A percentile compares a stretch with the other conserved stretches of the same genome.
phyloP scores from a whole-genome alignment of 2,797 vertebrate genomes.

The Acestrorhynchus altus region DNA sequence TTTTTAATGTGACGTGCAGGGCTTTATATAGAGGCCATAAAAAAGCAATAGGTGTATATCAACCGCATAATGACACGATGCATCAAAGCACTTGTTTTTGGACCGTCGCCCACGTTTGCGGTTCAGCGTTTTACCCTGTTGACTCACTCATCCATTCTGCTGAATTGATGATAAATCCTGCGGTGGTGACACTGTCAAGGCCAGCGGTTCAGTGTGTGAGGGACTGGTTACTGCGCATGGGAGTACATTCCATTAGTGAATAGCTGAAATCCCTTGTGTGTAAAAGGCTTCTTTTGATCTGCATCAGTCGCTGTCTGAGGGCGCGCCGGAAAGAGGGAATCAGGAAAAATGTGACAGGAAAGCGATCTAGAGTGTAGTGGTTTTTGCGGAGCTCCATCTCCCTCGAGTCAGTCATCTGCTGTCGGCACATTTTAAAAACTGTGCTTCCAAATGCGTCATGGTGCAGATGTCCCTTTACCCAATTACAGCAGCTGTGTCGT shows the following conservation, averaged over 20 bases:
- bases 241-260: neutral
- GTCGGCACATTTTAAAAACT: slow-evolving; percentile 9
- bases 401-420: slow-evolving; percentile 21
- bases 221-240: neutral
- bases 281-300: neutral
- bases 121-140: neutral
- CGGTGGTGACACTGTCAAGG: slow-evolving; percentile 4
- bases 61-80: too few relatives aligned
- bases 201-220: neutral
- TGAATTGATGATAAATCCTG: slow-evolving; percentile 5
- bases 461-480: slow-evolving; percentile 22
- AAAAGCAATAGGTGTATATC: too few relatives aligned
- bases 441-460: neutral
- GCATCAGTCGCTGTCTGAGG: neutral
- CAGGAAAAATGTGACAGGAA: neutral
- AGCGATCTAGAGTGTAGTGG: neutral
- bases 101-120: too few relatives aligned
- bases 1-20: too few relatives aligned
- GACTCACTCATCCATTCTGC: neutral
- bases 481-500: slow-evolving; percentile 37
- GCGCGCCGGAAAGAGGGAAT: neutral
- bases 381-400: slow-evolving; percentile 9
- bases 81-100: too few relatives aligned
- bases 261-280: neutral
- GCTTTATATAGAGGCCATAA: too few relatives aligned